Evolutionary conservation across 2,888 invertebrate species (phyloP), one percentile per base, ranked within the genome.

Genomic region (Sceliomorpha sp.): DNA sequence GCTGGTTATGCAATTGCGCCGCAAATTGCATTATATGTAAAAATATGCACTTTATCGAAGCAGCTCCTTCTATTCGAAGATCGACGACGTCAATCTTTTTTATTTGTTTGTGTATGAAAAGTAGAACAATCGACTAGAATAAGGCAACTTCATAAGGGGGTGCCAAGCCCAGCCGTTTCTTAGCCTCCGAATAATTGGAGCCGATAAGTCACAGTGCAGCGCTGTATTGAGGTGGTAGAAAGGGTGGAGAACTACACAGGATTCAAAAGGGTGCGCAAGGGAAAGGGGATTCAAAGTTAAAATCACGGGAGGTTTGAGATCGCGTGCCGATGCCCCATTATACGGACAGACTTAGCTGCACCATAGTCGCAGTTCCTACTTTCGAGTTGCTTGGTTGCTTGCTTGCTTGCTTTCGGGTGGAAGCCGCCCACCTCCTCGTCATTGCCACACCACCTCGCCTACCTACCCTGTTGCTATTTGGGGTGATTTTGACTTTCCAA

Each of bases 251-350:
- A 44, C 53, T 39, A 51, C 58, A 47, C 55, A 39, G 44, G 56
- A 58, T 37, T 44, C 48, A 14, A 32, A 47, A 59, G 59, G 56
- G 58, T 47, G 70, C 45, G 36, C 47, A 15, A 44, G 42, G 64
- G 55, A 67, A 72, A 71, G 64, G 73, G 75, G 78, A 72, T 72
- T 73, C 76, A 79, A 71, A 84, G 83, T 82, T 83, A 76, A 75
- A 81, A 81, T 79, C 78, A 81, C 80, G 70, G 66, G 64, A 70
- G 78, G 76, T 75, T 70, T 79, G 78, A 77, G 82, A 86, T 87
- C 84, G 87, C 87, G 87, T 87, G 87, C 81, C 78, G 77, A 79
- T 81, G 81, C 76, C 78, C 86, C 84, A 86, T 87, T 85, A 84
- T 81, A 82, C 81, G 80, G 81, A 81, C 83, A 83, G 84, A 84